phyloP scores from a whole-genome alignment of 2,888 invertebrate genomes.

The Entomobrya proxima region DNA sequence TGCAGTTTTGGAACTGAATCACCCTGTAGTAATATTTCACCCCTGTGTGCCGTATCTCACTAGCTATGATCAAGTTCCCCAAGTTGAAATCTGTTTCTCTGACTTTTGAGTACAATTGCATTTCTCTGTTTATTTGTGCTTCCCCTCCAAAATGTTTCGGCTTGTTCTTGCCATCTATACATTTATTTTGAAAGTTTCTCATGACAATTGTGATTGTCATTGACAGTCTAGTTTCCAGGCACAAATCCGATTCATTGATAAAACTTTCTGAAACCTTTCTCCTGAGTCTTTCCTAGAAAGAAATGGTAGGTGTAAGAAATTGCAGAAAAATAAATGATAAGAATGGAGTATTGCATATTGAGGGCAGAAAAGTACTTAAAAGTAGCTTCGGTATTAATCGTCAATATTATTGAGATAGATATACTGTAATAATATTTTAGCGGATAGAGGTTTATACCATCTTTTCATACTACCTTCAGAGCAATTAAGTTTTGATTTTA shows the following conservation, averaged over 20 bases:
- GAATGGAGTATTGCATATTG: too few relatives aligned
- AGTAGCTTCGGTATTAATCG: too few relatives aligned
- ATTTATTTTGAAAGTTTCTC: background rate
- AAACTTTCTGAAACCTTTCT: too few relatives aligned
- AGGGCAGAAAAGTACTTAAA: too few relatives aligned
- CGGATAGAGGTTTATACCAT: background rate
- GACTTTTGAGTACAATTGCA: background rate
- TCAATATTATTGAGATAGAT: too few relatives aligned
- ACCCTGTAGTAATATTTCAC: background rate
- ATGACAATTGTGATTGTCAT: slow-evolving; percentile 35
- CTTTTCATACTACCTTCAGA: background rate
- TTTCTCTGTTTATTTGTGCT: background rate
- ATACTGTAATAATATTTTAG: background rate
- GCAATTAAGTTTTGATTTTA: background rate
- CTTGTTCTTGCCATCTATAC: slow-evolving; percentile 47
- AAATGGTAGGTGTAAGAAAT: too few relatives aligned
- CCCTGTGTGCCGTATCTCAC: background rate
- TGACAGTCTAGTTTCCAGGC: too few relatives aligned
- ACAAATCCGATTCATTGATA: too few relatives aligned
- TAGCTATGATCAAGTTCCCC: slow-evolving; percentile 1
- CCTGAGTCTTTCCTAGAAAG: too few relatives aligned
- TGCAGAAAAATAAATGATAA: too few relatives aligned
- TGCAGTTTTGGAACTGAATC: background rate
- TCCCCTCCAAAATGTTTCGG: slow-evolving; percentile 17
- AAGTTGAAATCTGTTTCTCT: background rate